Base-by-base conservation (phyloP, 2,113 vertebrate species). In the Pygoscelis antarcticus region DNA sequence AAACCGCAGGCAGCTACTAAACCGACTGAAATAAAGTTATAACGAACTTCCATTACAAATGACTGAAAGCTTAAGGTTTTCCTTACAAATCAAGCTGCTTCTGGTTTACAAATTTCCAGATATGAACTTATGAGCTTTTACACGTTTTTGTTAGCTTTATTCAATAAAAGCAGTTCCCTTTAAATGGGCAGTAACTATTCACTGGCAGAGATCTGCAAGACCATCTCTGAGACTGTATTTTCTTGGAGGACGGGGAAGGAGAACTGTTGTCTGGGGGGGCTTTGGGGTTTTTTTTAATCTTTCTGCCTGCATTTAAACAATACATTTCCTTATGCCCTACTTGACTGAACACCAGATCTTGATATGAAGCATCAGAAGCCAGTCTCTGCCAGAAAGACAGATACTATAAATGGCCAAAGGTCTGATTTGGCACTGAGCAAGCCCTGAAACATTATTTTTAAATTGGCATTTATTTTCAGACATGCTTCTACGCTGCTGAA, bases 361-460 rank as follows among this genome's bases (percentile, higher is more conserved):
- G 86, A 84, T 58, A 58, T 7, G 62, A 91, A 87, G 69, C 81
- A 94, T 94, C 91, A 91, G 81, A 91, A 93, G 75, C 61, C 78
- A 65, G 29, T 30, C 52, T 82, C 77, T 95, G 89, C 77, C 93
- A 95, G 61, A 89, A 87, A 95, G 69, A 84, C 25, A 68, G 77
- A 81, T 84, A 91, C 87, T 96, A 94, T 91, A 96, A 93, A 91
- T 89, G 95, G 95, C 93, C 89, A 96, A 80, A 97, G 96, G 93
- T 92, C 93, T 97, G 95, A 82, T 95, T 49, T 96, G 93, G 87
- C 95, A 94, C 65, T 0, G 3, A 93, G 70, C 16, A 19, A 91
- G 55, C 74, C 66, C 69, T 85, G 71, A 96, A 92, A 91, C 84
- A 92, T 90, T 92, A 79, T 78, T 96, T 95, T 91, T 95, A 94